Conservation (phyloP, 2,797 vertebrate genomes). For the Xenentodon cancila region DNA sequence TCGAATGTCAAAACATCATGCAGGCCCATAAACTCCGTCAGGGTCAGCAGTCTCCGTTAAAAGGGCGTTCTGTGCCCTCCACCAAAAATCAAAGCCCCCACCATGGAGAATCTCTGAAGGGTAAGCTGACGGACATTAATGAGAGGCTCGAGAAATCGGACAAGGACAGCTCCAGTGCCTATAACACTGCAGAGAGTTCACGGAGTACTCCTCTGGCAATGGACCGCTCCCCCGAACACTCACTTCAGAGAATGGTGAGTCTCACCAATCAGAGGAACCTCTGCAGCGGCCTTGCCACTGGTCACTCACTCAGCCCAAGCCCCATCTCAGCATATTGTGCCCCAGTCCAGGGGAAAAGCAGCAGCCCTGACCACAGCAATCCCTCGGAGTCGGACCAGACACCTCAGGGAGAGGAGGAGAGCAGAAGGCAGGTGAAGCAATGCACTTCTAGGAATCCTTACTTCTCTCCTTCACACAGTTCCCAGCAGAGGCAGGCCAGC, state of each 20-base stretch:
- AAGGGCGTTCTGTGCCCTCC: conserved; percentile 53
- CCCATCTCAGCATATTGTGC: conserved; percentile 69
- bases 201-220: conserved; percentile 91
- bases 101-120: conserved; percentile 74
- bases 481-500: conserved; percentile 86
- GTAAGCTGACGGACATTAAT: conserved; percentile 86
- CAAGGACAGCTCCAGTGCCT: conserved; percentile 97
- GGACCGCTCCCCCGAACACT: conserved; percentile 92
- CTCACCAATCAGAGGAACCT: conserved; percentile 94
- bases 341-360: conserved; percentile 74
- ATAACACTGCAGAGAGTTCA: conserved; percentile 96
- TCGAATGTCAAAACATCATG: conserved; percentile 98
- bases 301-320: conserved; percentile 60
- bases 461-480: conserved; percentile 91
- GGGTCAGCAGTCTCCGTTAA: conserved; percentile 80
- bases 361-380: conserved; percentile 80
- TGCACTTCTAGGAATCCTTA: conserved; percentile 85
- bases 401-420: conserved; percentile 76
- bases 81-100: conserved; percentile 83
- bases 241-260: conserved; percentile 90
- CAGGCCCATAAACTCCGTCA: conserved; percentile 91
- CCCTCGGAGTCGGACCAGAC: conserved; percentile 77
- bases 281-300: conserved; percentile 76
- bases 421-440: conserved; percentile 71
- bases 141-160: conserved; percentile 94